Evolutionary conservation across 2,113 vertebrate species (phyloP), one percentile per base, ranked within the genome.

Genomic region (Pygoscelis adeliae): DNA sequence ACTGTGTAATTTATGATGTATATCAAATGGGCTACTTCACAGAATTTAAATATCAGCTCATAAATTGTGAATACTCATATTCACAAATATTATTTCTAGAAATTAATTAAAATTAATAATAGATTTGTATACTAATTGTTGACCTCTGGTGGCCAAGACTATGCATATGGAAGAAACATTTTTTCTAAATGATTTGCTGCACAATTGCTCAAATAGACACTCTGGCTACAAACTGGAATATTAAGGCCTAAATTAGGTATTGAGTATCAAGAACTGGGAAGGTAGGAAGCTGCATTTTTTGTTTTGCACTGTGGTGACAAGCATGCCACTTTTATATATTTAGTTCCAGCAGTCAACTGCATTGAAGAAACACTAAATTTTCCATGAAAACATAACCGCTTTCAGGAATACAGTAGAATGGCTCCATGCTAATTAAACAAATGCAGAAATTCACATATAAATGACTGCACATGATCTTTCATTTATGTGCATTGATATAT

Each of bases 11-110:
- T 91, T 96, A 87, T 72, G 93, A 77, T 49, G 47, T 87, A 72
- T 87, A 70, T 89, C 92, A 89, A 92, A 89, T 87, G 65, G 66
- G 30, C 56, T 82, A 44, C 89, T 74, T 87, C 56, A 32, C 34
- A 70, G 89, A 71, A 85, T 90, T 97, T 72, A 91, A 89, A 62
- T 94, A 87, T 52, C 56, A 52, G 36, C 70, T 92, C 49, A 93
- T 92, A 89, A 94, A 89, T 91, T 79, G 17, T 95, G 78, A 95
- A 91, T 76, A 67, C 25, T 82, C 49, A 36, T 70, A 94, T 71
- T 94, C 89, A 79, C n/a, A 92, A 96, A 91, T 79, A 87, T 89
- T 96, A 85, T 93, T 94, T 94, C 83, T 90, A 84, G 77, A 91
- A 76, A 93, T 91, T 72, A 82, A 74, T 93, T 89, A 52, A 87